phyloP scores from a whole-genome alignment of 1,140 invertebrate species.

The Zaprionus davidi region DNA sequence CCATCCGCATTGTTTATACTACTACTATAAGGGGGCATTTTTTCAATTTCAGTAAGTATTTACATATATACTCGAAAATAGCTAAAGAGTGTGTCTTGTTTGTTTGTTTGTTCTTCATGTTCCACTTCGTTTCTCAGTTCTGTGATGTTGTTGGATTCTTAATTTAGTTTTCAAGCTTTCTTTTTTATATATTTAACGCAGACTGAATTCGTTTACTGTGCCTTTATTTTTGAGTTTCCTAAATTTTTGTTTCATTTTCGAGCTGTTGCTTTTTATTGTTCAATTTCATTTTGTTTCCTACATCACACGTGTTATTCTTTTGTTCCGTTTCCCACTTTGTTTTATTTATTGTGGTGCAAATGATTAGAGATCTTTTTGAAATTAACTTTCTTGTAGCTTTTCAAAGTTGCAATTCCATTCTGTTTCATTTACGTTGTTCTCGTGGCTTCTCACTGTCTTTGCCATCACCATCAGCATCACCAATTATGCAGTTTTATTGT shows the following conservation, averaged over 20 bases:
- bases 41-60: background rate
- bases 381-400: background rate
- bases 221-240: background rate
- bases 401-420: background rate
- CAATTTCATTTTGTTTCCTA: background rate
- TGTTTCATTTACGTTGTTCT: background rate
- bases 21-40: background rate
- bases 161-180: background rate
- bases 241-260: background rate
- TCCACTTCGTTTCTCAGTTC: background rate
- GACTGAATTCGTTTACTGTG: background rate
- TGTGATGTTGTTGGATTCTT: background rate
- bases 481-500: constrained; percentile 40
- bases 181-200: background rate
- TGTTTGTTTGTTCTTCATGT: background rate
- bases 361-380: background rate
- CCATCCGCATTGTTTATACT: background rate
- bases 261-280: background rate
- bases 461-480: constrained; percentile 2
- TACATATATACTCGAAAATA: background rate
- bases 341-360: background rate
- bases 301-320: background rate
- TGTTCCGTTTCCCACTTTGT: background rate
- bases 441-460: background rate
- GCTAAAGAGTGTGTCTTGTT: no score